These are phyloP conservation scores for Chironomus riparius DNA, from an alignment of 2,888 invertebrate genomes.

Conservation along the genomic window DNA sequence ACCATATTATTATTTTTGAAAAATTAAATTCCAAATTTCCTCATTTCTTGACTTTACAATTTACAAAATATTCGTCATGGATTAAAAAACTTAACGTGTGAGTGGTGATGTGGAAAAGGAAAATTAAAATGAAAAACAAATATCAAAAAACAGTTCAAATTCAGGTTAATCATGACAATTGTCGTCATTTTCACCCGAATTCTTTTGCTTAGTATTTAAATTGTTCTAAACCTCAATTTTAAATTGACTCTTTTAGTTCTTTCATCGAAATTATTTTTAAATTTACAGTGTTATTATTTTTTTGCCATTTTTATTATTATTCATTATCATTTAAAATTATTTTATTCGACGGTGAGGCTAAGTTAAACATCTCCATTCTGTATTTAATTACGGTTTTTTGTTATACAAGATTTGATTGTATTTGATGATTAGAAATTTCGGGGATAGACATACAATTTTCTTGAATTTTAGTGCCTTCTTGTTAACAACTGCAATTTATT, in stretches of 20 bases:
- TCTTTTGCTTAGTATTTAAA: slow-evolving; percentile 12
- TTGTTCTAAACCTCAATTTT: slow-evolving; percentile 24
- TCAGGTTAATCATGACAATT: too few relatives aligned
- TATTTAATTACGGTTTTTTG: neutral
- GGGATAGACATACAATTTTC: neutral
- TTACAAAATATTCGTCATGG: too few relatives aligned
- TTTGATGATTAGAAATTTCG: neutral
- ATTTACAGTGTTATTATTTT: slow-evolving; percentile 14
- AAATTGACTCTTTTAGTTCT: slow-evolving; percentile 27
- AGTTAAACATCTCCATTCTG: neutral
- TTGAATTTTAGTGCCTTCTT: slow-evolving; percentile 4
- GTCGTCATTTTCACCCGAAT: neutral
- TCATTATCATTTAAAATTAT: neutral
- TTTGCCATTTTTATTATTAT: neutral
- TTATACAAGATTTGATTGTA: neutral
- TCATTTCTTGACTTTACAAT: too few relatives aligned
- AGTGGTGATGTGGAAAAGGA: too few relatives aligned
- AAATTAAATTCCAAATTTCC: too few relatives aligned
- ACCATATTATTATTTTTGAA: too few relatives aligned
- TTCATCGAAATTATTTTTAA: slow-evolving; percentile 19
- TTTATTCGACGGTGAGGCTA: neutral
- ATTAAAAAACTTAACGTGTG: too few relatives aligned
- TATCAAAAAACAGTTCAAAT: too few relatives aligned
- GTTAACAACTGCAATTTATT: slow-evolving; percentile 10
- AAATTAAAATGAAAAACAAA: too few relatives aligned